Evolutionary conservation across 1,140 invertebrate species (phyloP), one percentile per base, ranked within the genome.

Genomic region (Rhyacophila brunnea): DNA sequence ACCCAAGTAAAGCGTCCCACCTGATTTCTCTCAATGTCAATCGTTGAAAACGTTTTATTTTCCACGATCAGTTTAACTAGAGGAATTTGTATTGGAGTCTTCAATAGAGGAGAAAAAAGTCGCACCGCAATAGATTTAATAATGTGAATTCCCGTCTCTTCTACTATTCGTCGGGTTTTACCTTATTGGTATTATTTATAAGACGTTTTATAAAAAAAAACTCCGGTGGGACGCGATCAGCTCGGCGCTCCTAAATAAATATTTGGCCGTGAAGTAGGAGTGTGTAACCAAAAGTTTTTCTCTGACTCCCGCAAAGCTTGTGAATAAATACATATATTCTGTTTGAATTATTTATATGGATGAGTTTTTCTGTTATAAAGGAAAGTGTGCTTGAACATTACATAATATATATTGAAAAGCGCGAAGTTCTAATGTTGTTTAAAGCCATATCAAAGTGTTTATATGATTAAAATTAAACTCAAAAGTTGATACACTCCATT

Each of bases 331-430:
- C 49, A 52, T 40, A 38, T n/a, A n/a, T n/a, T 52, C 36, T 40
- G 49, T 15, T 13, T 52, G 49, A 52, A 52, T 52, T 52, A 52
- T 52, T 52, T 52, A 52, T 52, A 52, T 23, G 49, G 49, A 52
- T 32, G 47, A 32, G 47, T 50, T 50, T 34, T 18, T 23, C 17
- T 14, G 2, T 35, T 32, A 9, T n/a, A 35, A 50, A 28, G 23
- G 23, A 28, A 28, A 28, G 23, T 28, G 23, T 28, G 23, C 23
- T 5, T 3, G 23, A 28, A 28, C 23, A 28, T 28, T 28, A n/a
- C n/a, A n/a, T n/a, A n/a, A n/a, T n/a, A n/a, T n/a, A 28, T 28
- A 5, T 28, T 28, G 23, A 28, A 28, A 28, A 28, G 23, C 9
- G 23, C 9, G 23, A 28, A 28, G 9, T 28, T 28, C 9, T 5